A percentile compares a stretch with the other conserved stretches of the same genome.
These are phyloP conservation scores for Cephalopterus ornatus DNA, from an alignment of 2,113 vertebrate genomes.

Conservation along the genomic window DNA sequence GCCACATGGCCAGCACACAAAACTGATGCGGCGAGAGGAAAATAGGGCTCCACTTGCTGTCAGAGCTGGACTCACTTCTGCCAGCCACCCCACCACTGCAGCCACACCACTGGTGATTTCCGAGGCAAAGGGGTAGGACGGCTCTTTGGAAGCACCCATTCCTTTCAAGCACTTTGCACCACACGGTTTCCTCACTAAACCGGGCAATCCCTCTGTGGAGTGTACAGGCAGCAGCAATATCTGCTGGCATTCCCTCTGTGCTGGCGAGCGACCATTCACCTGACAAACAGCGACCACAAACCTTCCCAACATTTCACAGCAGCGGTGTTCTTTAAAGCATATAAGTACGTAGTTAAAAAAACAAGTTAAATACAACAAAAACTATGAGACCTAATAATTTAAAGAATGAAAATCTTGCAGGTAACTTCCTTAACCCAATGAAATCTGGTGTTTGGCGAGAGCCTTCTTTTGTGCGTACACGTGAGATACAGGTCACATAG, in stretches of 20 bases:
- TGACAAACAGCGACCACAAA: background rate
- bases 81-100: background rate
- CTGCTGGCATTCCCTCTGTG: background rate
- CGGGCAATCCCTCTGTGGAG: background rate
- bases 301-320: background rate
- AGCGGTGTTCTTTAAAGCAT: background rate
- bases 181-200: background rate
- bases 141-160: background rate
- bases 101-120: background rate
- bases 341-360: background rate
- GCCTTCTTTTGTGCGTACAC: background rate
- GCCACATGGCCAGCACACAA: rapidly evolving
- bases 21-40: background rate
- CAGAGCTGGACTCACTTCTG: background rate
- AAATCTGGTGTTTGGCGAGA: background rate
- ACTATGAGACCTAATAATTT: background rate
- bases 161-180: background rate
- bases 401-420: background rate
- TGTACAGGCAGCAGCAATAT: background rate
- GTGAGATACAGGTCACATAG: background rate
- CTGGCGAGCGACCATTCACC: background rate
- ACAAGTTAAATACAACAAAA: background rate
- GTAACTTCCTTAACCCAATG: background rate
- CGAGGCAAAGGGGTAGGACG: background rate
- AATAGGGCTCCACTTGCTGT: background rate